These are phyloP conservation scores for Automeris io DNA, from an alignment of 2,888 invertebrate genomes.

Conservation along the genomic window DNA sequence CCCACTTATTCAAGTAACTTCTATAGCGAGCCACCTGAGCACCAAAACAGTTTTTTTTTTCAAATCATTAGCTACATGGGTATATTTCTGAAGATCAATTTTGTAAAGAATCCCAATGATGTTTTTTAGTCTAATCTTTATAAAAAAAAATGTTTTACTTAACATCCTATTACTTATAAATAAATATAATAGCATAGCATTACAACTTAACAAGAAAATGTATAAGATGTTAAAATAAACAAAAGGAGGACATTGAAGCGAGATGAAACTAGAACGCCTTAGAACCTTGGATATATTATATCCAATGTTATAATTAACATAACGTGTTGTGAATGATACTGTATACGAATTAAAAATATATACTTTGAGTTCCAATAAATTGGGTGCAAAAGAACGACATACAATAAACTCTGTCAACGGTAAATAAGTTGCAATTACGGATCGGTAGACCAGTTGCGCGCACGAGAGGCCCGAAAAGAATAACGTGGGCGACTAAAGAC, in stretches of 20 bases:
- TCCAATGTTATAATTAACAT: conserved; percentile 51
- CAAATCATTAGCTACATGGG: no score
- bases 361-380: not conserved
- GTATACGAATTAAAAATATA: not conserved
- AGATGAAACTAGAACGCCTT: conserved; percentile 27
- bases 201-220: not conserved
- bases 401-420: not conserved
- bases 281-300: conserved; percentile 41
- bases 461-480: conserved; percentile 1
- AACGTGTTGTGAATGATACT: conserved; percentile 16
- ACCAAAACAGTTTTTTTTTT: no score
- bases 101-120: no score
- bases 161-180: no score
- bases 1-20: no score
- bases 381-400: not conserved
- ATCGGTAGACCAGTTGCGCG: not conserved
- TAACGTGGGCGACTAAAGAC: not conserved
- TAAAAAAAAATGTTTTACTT: no score
- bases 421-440: not conserved
- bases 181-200: no score
- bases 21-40: no score
- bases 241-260: conserved; percentile 11
- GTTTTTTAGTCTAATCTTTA: no score
- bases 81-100: no score
- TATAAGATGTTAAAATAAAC: not conserved